These are phyloP conservation scores for Sylvilagus bachmani DNA, from an alignment of 2,113 vertebrate genomes.

Conservation along the genomic window DNA sequence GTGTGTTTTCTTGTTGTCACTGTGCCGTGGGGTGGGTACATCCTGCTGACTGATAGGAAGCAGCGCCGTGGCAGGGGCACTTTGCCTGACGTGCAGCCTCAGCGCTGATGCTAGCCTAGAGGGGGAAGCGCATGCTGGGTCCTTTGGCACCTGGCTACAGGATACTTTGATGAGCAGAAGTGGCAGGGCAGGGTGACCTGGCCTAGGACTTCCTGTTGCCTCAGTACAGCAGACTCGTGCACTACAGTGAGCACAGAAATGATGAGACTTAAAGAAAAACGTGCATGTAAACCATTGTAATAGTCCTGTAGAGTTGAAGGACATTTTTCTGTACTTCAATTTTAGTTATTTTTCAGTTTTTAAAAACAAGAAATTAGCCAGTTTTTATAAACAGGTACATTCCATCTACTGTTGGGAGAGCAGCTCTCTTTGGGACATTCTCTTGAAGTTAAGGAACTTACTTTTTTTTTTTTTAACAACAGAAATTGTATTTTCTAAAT, in stretches of 20 bases:
- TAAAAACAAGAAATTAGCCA: background rate
- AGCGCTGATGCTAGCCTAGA: background rate
- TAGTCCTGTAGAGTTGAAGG: background rate
- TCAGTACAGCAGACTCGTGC: background rate
- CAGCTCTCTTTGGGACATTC: slow-evolving; percentile 1
- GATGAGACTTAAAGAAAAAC: background rate
- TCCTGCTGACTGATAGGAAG: too few relatives aligned
- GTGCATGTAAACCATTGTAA: background rate
- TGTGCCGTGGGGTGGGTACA: background rate
- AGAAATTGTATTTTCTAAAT: too few relatives aligned
- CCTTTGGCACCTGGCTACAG: background rate
- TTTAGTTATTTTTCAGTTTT: slow-evolving; percentile 40
- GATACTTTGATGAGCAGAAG: background rate
- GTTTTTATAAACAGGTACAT: slow-evolving; percentile 1
- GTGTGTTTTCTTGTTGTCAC: background rate
- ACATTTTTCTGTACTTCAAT: slow-evolving; percentile 14
- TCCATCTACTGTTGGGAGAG: background rate
- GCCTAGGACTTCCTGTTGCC: background rate
- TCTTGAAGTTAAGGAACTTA: background rate
- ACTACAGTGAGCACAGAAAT: background rate
- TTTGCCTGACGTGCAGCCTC: background rate
- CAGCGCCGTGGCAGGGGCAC: background rate
- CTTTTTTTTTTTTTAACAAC: too few relatives aligned
- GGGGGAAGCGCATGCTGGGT: background rate
- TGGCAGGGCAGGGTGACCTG: background rate